A percentile compares a stretch with the other conserved stretches of the same genome.
These are phyloP conservation scores for Caenorhabditis tropicalis DNA, from an alignment of 1,140 invertebrate genomes.

Conservation along the genomic window DNA sequence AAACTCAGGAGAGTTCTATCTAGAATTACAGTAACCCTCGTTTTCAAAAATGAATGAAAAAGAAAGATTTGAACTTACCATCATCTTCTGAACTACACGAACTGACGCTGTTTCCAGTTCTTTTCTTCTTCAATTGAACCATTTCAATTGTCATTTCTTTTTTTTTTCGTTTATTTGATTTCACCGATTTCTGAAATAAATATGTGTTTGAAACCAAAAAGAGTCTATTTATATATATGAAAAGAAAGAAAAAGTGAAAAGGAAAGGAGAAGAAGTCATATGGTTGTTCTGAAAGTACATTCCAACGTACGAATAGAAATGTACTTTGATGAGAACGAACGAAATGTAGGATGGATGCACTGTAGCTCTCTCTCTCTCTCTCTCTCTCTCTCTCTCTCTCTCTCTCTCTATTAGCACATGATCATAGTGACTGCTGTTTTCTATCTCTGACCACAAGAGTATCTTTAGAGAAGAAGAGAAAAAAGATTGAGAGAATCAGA, in stretches of 20 bases:
- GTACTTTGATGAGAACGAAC: conserved; percentile 1
- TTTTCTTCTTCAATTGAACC: not conserved
- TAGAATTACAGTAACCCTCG: too few relatives aligned
- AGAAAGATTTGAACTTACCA: too few relatives aligned
- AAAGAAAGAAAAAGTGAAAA: not conserved
- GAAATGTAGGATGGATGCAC: not conserved
- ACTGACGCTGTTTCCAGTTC: not conserved
- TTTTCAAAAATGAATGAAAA: too few relatives aligned
- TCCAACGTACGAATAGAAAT: not conserved
- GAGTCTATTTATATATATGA: not conserved
- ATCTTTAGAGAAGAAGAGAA: not conserved
- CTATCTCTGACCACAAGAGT: not conserved
- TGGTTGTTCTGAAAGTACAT: conserved; percentile 6
- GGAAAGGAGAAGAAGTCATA: not conserved
- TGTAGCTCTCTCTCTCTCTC: not conserved
- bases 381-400: not conserved
- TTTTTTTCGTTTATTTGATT: not conserved
- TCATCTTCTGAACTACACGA: not conserved
- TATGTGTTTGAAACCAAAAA: not conserved
- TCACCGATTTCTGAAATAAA: not conserved
- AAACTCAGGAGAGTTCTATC: too few relatives aligned
- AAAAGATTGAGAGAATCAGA: not conserved
- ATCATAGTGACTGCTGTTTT: not conserved
- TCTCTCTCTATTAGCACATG: conserved; percentile 6
- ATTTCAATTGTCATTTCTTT: not conserved